A percentile compares a stretch with the other conserved stretches of the same genome.
Conservation (phyloP, 2,113 vertebrate genomes). For the Triplophysa dalaica region DNA sequence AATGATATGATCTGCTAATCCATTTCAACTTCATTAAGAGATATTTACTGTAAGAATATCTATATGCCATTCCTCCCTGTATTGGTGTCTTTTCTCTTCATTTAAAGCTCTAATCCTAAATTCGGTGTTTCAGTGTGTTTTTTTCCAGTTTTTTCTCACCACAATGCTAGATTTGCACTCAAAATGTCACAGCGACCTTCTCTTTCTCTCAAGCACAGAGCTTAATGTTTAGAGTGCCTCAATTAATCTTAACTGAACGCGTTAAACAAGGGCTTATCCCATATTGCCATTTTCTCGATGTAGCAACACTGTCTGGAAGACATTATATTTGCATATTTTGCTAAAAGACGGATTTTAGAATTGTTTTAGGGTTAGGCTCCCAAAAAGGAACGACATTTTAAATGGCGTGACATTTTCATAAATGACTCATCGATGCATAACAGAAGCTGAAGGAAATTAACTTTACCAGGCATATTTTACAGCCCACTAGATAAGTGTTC, state of each 20-base stretch:
- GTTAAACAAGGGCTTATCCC: conserved; percentile 18
- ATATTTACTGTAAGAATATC: neutral
- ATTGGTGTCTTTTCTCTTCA: neutral
- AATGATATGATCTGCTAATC: neutral
- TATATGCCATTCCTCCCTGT: neutral
- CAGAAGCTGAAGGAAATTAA: neutral
- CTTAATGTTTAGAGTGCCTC: conserved; percentile 17
- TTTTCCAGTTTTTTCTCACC: neutral
- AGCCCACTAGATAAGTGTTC: neutral
- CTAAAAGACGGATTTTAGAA: neutral
- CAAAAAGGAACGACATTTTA: neutral
- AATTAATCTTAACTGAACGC: conserved; percentile 33
- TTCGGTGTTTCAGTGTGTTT: conserved; percentile 13
- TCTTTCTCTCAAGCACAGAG: conserved; percentile 30
- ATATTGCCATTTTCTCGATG: neutral
- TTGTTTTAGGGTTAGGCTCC: conserved; percentile 21
- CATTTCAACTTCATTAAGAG: neutral
- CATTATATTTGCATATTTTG: conserved; percentile 14
- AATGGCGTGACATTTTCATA: conserved; percentile 13
- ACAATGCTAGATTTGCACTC: conserved; percentile 16
- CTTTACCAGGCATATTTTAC: neutral
- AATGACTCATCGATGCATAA: conserved; percentile 16
- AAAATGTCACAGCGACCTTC: conserved; percentile 30
- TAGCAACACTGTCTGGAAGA: neutral
- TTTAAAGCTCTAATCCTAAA: conserved; percentile 7